Evolutionary conservation across 2,113 vertebrate species (phyloP), one percentile per base, ranked within the genome.

Genomic region (Hemiprocne comata): DNA sequence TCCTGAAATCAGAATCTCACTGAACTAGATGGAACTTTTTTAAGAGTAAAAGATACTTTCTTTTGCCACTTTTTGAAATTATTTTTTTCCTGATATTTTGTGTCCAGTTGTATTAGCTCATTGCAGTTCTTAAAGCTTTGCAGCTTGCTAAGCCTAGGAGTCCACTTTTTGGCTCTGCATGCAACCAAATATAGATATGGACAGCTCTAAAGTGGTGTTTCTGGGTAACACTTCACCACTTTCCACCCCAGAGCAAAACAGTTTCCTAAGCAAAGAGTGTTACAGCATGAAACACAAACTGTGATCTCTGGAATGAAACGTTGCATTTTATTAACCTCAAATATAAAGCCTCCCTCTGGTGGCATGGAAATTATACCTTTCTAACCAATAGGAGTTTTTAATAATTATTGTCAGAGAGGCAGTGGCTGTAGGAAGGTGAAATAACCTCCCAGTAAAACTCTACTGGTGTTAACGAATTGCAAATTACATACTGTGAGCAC

Each of bases 311-410:
- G 48, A 91, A 94, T 78, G 40, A 92, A 96, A 94, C 0, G 78
- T 64, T 96, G 83, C 84, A 50, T 95, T 95, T 90, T 93, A 94
- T 97, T 97, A 97, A 93, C 54, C 78, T 97, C 96, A 96, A 83
- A 86, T 67, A 72, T 10, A 92, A 96, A 93, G 57, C 31, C n/a
- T 88, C 53, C 71, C 72, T 44, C 31, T 58, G 72, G 69, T 89
- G 72, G 84, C 81, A 79, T 78, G 75, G 36, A 92, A 92, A 92
- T 44, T 57, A 72, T 8, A 91, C 38, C 8, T 2, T 57, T 92
- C 91, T 61, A 88, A 76, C 40, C 62, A 90, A 77, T 74, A 69
- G 40, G 46, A 86, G 55, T 21, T 73, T 85, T 90, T 67, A 84
- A 87, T 91, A 88, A 83, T 88, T 93, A 60, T 82, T 92, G 69